Conservation (phyloP, 1,140 invertebrate genomes). For the Drosophila novamexicana region DNA sequence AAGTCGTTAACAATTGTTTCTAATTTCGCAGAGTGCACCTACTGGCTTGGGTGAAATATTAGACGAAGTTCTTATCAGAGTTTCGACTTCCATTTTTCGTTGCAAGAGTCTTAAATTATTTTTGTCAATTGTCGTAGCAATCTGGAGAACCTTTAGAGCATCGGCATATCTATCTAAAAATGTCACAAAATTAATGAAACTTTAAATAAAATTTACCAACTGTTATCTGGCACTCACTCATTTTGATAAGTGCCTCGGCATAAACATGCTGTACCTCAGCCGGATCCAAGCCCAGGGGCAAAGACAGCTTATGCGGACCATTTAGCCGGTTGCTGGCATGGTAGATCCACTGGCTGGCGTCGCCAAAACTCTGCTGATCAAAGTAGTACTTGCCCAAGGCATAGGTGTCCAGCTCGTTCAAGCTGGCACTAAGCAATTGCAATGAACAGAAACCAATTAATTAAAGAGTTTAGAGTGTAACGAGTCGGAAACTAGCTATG, state of each 20-base stretch:
- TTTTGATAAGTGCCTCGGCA: slow-evolving; percentile 52
- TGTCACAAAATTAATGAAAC: neutral
- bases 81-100: slow-evolving; percentile 89
- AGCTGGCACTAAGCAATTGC: slow-evolving; percentile 35
- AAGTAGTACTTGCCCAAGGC: slow-evolving; percentile 54
- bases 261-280: slow-evolving; percentile 48
- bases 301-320: neutral
- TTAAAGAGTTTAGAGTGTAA: neutral
- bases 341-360: slow-evolving; percentile 57
- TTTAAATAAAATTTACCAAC: neutral
- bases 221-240: slow-evolving; percentile 51
- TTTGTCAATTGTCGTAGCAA: slow-evolving; percentile 42
- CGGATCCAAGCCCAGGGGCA: slow-evolving; percentile 40
- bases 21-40: slow-evolving; percentile 16
- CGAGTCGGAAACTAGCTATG: too few species aligned
- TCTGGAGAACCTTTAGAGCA: slow-evolving; percentile 61
- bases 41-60: slow-evolving; percentile 39
- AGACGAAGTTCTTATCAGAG: slow-evolving; percentile 85
- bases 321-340: slow-evolving; percentile 33
- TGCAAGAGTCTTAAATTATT: slow-evolving; percentile 84
- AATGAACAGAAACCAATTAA: neutral
- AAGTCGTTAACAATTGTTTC: neutral
- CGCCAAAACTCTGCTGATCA: slow-evolving; percentile 38
- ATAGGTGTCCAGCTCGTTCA: slow-evolving; percentile 50
- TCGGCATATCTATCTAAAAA: slow-evolving; percentile 52